Evolutionary conservation across 2,113 vertebrate genomes (phyloP).

Genomic region (Zosterops lateralis): DNA sequence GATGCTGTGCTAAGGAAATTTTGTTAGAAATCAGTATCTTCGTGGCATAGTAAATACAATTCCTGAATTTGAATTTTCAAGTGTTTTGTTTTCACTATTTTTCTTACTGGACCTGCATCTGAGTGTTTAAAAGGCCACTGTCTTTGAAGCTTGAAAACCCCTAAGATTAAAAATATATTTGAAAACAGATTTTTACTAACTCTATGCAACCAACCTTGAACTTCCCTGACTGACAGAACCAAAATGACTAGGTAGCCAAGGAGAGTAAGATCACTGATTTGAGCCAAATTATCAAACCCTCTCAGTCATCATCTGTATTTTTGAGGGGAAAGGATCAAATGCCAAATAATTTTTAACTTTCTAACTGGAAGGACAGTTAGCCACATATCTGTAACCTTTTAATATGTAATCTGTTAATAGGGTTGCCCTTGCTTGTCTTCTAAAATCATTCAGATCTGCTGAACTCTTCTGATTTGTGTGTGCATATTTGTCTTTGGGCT

Average conservation of each 20-base stretch:
- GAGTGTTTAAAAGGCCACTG: not conserved
- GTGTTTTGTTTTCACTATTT: not conserved
- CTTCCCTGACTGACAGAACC: not conserved
- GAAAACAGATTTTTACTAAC: not conserved
- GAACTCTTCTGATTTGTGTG: not conserved
- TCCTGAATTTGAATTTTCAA: not conserved
- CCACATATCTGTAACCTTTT: not conserved
- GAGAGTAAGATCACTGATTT: not conserved
- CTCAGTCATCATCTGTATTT: not conserved
- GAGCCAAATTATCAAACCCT: not conserved
- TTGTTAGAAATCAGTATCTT: not conserved
- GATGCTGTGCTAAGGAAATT: not conserved
- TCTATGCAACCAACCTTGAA: not conserved
- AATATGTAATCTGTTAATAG: not conserved
- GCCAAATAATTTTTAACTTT: not conserved
- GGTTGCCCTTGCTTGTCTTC: conserved; percentile 15
- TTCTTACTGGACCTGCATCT: not conserved
- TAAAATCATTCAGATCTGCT: conserved; percentile 16
- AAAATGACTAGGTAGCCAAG: not conserved
- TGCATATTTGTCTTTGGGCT: not conserved
- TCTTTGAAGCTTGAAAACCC: not conserved
- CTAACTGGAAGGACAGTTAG: not conserved
- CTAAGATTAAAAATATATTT: not conserved
- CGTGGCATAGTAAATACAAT: not conserved
- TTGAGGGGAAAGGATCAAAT: not conserved